Base-by-base conservation (phyloP, 2,797 vertebrate species). In the Hydrolagus colliei region DNA sequence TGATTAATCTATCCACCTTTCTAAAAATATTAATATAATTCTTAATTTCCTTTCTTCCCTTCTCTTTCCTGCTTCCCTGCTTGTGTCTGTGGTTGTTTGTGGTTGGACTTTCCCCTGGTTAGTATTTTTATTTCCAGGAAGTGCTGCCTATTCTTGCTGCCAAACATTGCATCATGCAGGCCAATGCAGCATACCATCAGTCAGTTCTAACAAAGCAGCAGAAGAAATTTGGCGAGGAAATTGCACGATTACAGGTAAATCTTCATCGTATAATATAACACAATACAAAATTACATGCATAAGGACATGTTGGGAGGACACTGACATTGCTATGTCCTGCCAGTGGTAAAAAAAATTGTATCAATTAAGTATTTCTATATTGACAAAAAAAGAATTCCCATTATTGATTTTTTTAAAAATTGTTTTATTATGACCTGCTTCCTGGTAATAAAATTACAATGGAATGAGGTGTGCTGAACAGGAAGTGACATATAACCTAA, bases 51-150 rank as follows among this genome's bases (percentile, higher is more conserved):
- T 89, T 92, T 92, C 93, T 92, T 93, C 91, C 92, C 93, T 91
- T 94, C 93, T 92, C 93, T 92, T 93, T 94, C 92, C 92, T 94
- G 92, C 92, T 93, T 93, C 92, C 93, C 91, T 86, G 93, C 92
- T 96, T 93, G 91, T 93, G 91, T 94, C 91, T 95, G 92, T 96
- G 95, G 90, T 95, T 96, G 95, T 88, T 92, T 94, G 90, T 94
- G 93, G 90, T 93, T 95, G 92, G 90, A 93, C 95, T 97, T 93
- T 96, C 94, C 94, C 96, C 96, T 98, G 95, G 97, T 98, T 95
- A 99, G 97, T 98, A 97, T 99, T 98, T 98, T 96, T 99, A 98
- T 96, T 99, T 98, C 96, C 97, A 99, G 97, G 98, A 99, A 94
- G 97, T 99, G 94, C 95, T 97, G 90, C 97, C 98, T 4, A 95